A percentile compares a stretch with the other conserved stretches of the same genome.
Evolutionary conservation across 2,888 invertebrate species (phyloP).

Genomic region (Entomobrya multifasciata): DNA sequence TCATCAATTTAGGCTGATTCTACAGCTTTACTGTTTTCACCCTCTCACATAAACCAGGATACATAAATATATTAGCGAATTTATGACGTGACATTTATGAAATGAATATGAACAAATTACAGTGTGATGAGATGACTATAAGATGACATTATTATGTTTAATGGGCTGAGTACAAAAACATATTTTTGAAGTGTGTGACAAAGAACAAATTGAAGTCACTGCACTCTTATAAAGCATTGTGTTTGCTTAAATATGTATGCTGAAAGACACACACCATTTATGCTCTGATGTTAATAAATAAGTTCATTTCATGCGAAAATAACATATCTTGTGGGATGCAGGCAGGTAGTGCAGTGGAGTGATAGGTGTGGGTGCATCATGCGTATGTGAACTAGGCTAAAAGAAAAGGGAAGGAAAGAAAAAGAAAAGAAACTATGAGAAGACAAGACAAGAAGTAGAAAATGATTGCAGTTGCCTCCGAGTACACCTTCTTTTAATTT

Average conservation of each 20-base stretch:
- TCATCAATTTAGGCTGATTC: too few species aligned
- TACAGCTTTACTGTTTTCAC: too few species aligned
- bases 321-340: conserved; percentile 4
- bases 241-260: conserved; percentile 10
- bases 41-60: too few species aligned
- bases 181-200: background rate
- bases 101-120: background rate
- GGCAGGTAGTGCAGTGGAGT: background rate
- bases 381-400: conserved; percentile 40
- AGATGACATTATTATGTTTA: background rate
- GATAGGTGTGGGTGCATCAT: background rate
- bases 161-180: conserved; percentile 25
- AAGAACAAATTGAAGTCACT: background rate
- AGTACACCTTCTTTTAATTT: conserved; percentile 3
- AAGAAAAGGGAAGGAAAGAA: conserved; percentile 43
- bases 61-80: too few species aligned
- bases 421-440: background rate
- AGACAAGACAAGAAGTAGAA: background rate
- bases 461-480: conserved; percentile 22
- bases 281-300: background rate
- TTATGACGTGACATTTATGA: conserved; percentile 26
- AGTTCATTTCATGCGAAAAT: too few species aligned
- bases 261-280: background rate
- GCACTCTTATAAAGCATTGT: background rate
- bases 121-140: background rate